Conservation (phyloP, 2,888 invertebrate genomes). For the Drosophila cracens region DNA sequence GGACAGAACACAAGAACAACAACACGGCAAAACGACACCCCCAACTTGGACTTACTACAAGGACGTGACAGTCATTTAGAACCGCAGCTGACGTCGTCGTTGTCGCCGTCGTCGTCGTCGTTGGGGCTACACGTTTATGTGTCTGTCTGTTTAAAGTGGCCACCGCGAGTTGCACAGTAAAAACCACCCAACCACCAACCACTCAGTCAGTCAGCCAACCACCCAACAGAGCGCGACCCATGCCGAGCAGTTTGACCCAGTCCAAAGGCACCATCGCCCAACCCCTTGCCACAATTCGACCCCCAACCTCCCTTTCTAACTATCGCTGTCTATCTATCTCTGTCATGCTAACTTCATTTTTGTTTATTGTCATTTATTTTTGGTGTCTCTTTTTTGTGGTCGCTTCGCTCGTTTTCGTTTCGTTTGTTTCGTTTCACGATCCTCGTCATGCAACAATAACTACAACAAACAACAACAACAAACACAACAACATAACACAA, state of each 20-base stretch:
- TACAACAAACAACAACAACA: constrained; percentile 48
- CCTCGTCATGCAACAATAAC: constrained; percentile 75
- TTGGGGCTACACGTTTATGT: constrained; percentile 39
- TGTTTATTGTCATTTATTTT: constrained; percentile 79
- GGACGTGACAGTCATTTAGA: constrained; percentile 80
- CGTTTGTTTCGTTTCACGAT: constrained; percentile 76
- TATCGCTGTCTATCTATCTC: constrained; percentile 69
- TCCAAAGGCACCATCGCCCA: constrained; percentile 6
- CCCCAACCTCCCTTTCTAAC: constrained; percentile 42
- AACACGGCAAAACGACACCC: constrained; percentile 41
- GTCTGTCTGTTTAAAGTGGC: constrained; percentile 73
- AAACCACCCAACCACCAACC: constrained; percentile 9
- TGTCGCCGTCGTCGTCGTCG: constrained; percentile 8
- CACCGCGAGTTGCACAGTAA: constrained; percentile 58
- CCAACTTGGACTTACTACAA: constrained; percentile 77
- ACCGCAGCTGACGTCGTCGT: constrained; percentile 66
- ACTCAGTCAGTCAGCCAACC: constrained; percentile 3
- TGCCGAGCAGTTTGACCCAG: constrained; percentile 44
- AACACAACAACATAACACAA: constrained; percentile 62
- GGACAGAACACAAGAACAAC: constrained; percentile 38
- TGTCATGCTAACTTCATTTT: constrained; percentile 81
- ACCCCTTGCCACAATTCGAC: background rate
- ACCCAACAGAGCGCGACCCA: constrained; percentile 22
- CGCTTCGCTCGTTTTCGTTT: constrained; percentile 68
- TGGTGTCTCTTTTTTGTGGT: constrained; percentile 71